A percentile compares a stretch with the other conserved stretches of the same genome.
These are phyloP conservation scores for Zalophus californianus DNA, from an alignment of 2,797 vertebrate species.

Conservation along the genomic window DNA sequence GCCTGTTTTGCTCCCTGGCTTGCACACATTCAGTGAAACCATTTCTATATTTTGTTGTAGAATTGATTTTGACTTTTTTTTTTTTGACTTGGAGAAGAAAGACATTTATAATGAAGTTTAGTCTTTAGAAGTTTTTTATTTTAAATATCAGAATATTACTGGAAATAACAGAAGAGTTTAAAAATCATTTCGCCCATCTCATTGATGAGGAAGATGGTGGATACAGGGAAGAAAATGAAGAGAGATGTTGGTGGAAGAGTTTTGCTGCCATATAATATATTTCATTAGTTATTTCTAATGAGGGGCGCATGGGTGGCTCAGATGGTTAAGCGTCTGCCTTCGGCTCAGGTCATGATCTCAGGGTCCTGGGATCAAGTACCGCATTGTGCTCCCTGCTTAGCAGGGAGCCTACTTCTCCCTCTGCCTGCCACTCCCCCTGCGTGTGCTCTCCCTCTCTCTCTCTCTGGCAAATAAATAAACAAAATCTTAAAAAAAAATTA, in stretches of 20 bases:
- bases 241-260: neutral
- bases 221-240: neutral
- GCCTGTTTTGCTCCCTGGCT: constrained; percentile 18
- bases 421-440: no score
- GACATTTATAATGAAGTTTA: constrained; percentile 49
- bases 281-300: constrained; percentile 50
- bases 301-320: neutral
- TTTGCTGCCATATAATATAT: neutral
- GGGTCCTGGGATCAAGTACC: no score
- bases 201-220: neutral
- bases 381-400: no score
- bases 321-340: no score
- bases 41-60: constrained; percentile 59
- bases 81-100: constrained; percentile 39
- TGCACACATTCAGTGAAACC: neutral
- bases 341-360: no score
- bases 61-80: constrained; percentile 54
- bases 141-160: neutral
- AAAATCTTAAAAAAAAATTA: neutral
- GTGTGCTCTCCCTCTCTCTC: no score
- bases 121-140: constrained; percentile 10
- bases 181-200: constrained; percentile 40
- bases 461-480: no score
- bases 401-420: no score
- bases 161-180: constrained; percentile 35